These are phyloP conservation scores for Acrocephalus arundinaceus DNA, from an alignment of 2,113 vertebrate genomes.

Conservation along the genomic window DNA sequence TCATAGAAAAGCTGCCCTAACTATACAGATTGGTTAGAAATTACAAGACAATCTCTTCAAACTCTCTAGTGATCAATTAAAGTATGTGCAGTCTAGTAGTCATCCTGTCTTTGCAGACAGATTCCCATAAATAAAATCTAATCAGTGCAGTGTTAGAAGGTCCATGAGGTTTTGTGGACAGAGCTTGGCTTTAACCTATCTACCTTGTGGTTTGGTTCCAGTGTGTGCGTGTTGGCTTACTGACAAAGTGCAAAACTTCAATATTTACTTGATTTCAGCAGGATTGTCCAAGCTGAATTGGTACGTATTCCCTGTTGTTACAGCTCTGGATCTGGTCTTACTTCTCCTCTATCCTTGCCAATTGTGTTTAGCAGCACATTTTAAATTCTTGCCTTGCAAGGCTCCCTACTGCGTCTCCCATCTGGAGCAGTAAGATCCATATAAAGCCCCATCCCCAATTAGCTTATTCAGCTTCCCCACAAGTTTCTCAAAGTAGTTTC, in stretches of 20 bases:
- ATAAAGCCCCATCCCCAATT: neutral
- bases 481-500: neutral
- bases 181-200: neutral
- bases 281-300: neutral
- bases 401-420: accelerated
- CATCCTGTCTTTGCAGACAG: neutral
- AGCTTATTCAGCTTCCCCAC: neutral
- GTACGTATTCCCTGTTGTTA: neutral
- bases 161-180: neutral
- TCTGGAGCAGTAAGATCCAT: neutral
- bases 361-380: neutral
- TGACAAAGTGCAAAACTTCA: constrained; percentile 38
- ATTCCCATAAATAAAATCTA: constrained; percentile 8
- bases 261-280: neutral
- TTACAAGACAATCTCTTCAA: neutral
- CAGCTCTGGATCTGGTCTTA: neutral
- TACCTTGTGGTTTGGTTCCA: constrained; percentile 20
- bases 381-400: neutral
- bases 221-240: neutral
- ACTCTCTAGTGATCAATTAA: neutral
- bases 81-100: neutral
- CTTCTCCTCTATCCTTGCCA: neutral
- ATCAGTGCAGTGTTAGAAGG: constrained; percentile 25
- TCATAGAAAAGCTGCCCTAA: neutral
- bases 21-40: neutral